phyloP scores from a whole-genome alignment of 2,888 invertebrate species.

The Macrophya alboannulata region DNA sequence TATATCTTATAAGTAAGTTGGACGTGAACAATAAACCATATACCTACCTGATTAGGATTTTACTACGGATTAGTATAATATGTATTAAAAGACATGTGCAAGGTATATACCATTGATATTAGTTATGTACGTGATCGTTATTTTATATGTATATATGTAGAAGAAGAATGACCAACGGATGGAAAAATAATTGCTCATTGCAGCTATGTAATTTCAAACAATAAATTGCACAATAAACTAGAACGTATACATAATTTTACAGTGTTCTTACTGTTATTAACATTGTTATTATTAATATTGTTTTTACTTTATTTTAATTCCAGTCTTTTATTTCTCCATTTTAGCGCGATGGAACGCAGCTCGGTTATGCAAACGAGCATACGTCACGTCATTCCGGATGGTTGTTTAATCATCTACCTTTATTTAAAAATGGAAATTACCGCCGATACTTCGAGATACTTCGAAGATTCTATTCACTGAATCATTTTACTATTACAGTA shows the following conservation, averaged over 20 bases:
- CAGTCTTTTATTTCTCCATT: background rate
- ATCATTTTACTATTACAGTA: slow-evolving; percentile 22
- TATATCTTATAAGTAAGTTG: slow-evolving; percentile 20
- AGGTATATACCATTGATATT: background rate
- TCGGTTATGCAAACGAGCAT: slow-evolving; percentile 42
- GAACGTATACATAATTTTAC: slow-evolving; percentile 59
- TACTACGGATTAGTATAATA: slow-evolving; percentile 20
- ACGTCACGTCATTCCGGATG: slow-evolving; percentile 26
- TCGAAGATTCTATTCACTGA: background rate
- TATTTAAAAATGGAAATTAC: background rate
- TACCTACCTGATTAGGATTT: slow-evolving; percentile 32
- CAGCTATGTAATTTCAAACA: slow-evolving; percentile 48
- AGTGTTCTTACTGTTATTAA: background rate
- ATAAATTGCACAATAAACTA: slow-evolving; percentile 65
- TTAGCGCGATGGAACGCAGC: background rate
- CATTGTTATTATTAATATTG: slow-evolving; percentile 1
- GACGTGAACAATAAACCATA: slow-evolving; percentile 36
- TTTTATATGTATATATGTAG: background rate
- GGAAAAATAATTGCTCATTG: slow-evolving; percentile 64
- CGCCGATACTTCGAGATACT: slow-evolving; percentile 16
- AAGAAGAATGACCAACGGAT: slow-evolving; percentile 61
- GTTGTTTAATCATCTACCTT: slow-evolving; percentile 35
- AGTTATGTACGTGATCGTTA: background rate
- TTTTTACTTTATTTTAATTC: background rate
- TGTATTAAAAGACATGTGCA: background rate